A percentile compares a stretch with the other conserved stretches of the same genome.
Conservation (phyloP, 37 sponge, comb jelly and placozoan species). For the Oscarella lobularis region DNA sequence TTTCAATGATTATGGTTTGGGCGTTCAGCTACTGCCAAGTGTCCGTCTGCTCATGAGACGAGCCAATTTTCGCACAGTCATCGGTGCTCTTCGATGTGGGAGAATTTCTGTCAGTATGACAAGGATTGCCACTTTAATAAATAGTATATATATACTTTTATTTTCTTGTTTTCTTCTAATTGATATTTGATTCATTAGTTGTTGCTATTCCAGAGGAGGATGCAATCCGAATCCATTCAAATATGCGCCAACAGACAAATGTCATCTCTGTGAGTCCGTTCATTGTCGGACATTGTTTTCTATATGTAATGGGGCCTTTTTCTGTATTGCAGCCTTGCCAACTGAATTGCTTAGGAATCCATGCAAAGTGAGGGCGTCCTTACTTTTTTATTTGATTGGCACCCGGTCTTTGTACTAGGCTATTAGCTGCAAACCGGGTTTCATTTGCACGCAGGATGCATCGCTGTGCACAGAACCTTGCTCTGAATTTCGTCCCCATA, state of each 20-base stretch:
- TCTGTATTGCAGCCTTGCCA: not conserved
- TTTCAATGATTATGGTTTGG: no score
- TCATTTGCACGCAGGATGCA: not conserved
- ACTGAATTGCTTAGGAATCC: not conserved
- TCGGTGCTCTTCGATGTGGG: no score
- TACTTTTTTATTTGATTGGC: no score
- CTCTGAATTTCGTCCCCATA: not conserved
- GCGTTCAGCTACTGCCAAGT: no score
- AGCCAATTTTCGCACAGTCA: no score
- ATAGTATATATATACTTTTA: not conserved
- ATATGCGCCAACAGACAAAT: not conserved
- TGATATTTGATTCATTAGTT: not conserved
- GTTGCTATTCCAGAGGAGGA: not conserved
- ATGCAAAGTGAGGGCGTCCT: not conserved
- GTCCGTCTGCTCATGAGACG: no score
- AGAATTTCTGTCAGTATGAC: no score
- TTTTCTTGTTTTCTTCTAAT: not conserved
- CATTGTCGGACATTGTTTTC: not conserved
- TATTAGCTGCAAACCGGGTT: not conserved
- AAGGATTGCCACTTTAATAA: no score
- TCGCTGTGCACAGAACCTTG: not conserved
- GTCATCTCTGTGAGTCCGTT: not conserved
- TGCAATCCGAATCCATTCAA: not conserved
- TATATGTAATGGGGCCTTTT: not conserved
- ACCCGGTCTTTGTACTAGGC: not conserved